Base-by-base conservation (phyloP, 1,140 invertebrate species). In the Zaprionus vittiger region DNA sequence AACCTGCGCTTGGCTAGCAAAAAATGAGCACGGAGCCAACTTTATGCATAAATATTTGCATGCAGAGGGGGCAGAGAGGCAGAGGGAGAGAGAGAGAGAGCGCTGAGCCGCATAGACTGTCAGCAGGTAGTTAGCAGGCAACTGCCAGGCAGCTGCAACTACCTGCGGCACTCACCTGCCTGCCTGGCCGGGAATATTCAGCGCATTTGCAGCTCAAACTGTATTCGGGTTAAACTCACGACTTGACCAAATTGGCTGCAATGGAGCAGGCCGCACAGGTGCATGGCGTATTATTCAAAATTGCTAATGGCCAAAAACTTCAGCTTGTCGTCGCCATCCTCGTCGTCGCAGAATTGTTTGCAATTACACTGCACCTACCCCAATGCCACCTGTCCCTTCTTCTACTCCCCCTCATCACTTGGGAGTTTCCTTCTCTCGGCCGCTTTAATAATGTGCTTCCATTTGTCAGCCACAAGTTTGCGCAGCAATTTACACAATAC, bases 11-110 rank as follows among this genome's bases (percentile, higher is more conserved):
- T 65, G 47, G 76, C 59, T 75, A 41, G 64, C 56, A 87, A 83
- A 77, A 90, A 85, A 85, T 91, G 86, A 90, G 82, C 82, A 90
- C 86, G 75, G 73, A 81, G 82, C 82, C 81, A 90, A 91, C 86
- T 90, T 90, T 90, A 80, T 90, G 85, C 85, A 90, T 91, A 90
- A 91, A 90, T 91, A 90, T 90, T 90, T 91, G 79, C 82, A 75
- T 85, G 79, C 72, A 84, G 78, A 26, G 77, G 73, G 75, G 67
- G 67, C 81, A 77, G 24, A 14, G 7, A 54, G 60, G 47, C 55
- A 31, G 34, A 31, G 31, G 9, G 26, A 7, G 26, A 7, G 26
- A 34, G 17, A 28, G 12, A 24, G 38, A 4, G n/a, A 14, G 20
- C n/a, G 63, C 26, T 31, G 26, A n/a, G 44, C 31, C 31, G 31